Base-by-base conservation (phyloP, 2,888 invertebrate species). In the Diplazon laetatorius region DNA sequence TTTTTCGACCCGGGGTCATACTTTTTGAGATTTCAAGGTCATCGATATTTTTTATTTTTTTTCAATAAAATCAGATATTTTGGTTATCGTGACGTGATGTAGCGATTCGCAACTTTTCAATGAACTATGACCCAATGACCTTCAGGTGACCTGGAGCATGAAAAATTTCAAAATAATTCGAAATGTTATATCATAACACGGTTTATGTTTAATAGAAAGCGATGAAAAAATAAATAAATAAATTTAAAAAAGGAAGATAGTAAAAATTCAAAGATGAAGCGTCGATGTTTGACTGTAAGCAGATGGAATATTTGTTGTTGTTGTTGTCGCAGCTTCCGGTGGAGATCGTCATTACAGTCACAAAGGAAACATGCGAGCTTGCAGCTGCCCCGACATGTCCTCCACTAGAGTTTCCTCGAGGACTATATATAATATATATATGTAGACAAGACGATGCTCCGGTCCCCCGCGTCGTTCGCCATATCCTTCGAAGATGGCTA, bases 401-500 rank as follows among this genome's bases (percentile, higher is more conserved):
- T n/a, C n/a, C n/a, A n/a, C n/a, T n/a, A n/a, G n/a, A n/a, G n/a
- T n/a, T n/a, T n/a, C n/a, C n/a, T 57, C 35, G 9, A 35, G 46
- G 55, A 62, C 20, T 14, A 37, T 35, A 42, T 52, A 71, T 70
- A 42, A 42, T 52, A 71, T 70, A 60, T 60, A 60, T 42, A 42
- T 50, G 55, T 65, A 6, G 30, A 6, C 63, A 70, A 6, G 30
- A 6, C 63, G 74, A 74, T 20, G 60, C n/a, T 6, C 18, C 59
- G 9, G 6, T 42, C 42, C 2, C 2, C 42, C n/a, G 10, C 16
- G 14, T 52, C 44, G 46, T 65, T 63, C n/a, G n/a, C 44, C 10
- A 30, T 39, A 60, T 60, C 52, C 62, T 78, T 65, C 46, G 48
- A n/a, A 9, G 42, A 25, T 30, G 35, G n/a, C 73, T 69, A 68